Base-by-base conservation (phyloP, 2,797 vertebrate species). In the Luscinia megarhynchos region DNA sequence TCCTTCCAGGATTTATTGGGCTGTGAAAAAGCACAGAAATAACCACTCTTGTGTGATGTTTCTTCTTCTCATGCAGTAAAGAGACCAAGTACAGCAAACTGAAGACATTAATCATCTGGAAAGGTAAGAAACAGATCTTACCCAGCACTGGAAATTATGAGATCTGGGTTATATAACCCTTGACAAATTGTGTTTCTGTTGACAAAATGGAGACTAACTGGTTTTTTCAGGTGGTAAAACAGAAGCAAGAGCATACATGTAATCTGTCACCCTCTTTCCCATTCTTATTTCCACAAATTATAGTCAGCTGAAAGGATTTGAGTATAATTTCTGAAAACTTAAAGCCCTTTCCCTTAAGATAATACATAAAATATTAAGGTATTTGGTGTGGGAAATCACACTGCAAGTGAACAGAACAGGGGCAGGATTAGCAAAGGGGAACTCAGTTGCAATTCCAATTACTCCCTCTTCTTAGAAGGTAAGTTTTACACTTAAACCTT, bases 31-130 rank as follows among this genome's bases (percentile, higher is more conserved):
- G 14, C 41, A 66, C 17, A 34, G 54, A 89, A 92, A 79, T 70
- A 77, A 46, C 26, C 36, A 70, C 27, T 53, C 40, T 51, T 72
- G 24, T 59, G 13, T 30, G 64, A 70, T 51, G 75, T 15, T 76
- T 74, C 46, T 87, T 34, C 36, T 88, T 84, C 85, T 85, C 62
- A 9, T 55, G 23, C 62, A 48, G 36, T 68, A 85, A 75, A 91
- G 29, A 83, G 75, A 69, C 4, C 3, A 78, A 87, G 43, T 54
- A 73, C 32, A 59, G 46, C 15, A 90, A 94, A 58, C 58, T 24
- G 82, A 84, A 73, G 53, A 59, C 87, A 92, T 95, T 94, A 90
- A 93, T 93, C 93, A 89, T 89, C 62, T 75, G n/a, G 87, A 92
- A 96, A 87, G 76, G 62, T 6, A 92, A 45, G 66, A 92, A 93